phyloP scores from a whole-genome alignment of 2,797 vertebrate genomes.

The Megaceryle alcyon region DNA sequence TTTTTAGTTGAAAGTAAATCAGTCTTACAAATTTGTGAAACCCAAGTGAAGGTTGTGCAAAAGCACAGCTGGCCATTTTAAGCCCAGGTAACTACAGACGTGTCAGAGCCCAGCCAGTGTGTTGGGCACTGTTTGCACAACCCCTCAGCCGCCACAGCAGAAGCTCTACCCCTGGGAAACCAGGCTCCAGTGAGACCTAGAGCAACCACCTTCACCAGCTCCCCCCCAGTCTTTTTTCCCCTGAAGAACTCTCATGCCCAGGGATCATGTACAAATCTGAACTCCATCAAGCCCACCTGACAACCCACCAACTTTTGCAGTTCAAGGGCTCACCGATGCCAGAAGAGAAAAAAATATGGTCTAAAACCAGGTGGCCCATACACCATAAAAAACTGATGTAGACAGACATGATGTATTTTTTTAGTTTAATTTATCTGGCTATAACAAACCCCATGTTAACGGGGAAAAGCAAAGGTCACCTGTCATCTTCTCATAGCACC shows the following conservation, averaged over 20 bases:
- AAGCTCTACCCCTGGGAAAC: background rate
- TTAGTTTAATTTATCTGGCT: background rate
- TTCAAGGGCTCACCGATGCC: background rate
- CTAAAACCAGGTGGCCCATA: background rate
- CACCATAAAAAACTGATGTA: background rate
- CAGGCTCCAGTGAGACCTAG: background rate
- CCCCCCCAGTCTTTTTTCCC: background rate
- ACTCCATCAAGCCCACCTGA: background rate
- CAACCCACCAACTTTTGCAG: background rate
- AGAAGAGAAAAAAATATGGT: rapidly evolving
- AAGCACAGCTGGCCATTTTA: background rate
- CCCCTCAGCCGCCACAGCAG: rapidly evolving
- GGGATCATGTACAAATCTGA: background rate
- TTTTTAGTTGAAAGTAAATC: background rate
- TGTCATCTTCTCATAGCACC: background rate
- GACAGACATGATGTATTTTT: background rate
- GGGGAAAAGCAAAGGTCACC: background rate
- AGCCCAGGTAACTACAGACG: background rate
- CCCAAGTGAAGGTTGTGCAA: background rate
- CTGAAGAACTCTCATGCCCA: background rate
- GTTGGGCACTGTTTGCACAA: rapidly evolving
- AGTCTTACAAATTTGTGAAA: background rate
- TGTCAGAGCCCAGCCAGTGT: background rate
- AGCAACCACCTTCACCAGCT: background rate
- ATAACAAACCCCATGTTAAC: background rate